These are phyloP conservation scores for Nesogale talazaci DNA, from an alignment of 2,113 vertebrate genomes.

Conservation along the genomic window DNA sequence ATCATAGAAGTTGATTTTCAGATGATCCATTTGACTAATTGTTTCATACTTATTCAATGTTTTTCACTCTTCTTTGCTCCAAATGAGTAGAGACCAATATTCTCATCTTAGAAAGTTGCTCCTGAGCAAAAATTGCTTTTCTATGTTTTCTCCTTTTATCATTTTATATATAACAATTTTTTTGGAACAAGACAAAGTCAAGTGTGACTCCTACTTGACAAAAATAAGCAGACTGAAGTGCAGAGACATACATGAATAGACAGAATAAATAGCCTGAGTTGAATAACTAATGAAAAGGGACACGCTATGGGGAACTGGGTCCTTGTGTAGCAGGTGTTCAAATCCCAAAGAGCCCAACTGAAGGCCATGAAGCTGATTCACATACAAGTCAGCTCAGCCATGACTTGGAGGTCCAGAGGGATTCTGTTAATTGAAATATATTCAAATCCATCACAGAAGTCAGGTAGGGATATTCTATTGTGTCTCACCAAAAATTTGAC, in stretches of 20 bases:
- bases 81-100: too few species aligned
- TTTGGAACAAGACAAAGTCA: not conserved
- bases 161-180: slow-evolving; percentile 12
- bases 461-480: not conserved
- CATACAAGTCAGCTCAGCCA: rapidly evolving
- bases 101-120: too few species aligned
- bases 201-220: not conserved
- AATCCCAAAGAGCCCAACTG: not conserved
- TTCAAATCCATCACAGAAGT: not conserved
- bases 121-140: not conserved
- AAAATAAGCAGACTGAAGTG: not conserved
- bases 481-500: not conserved
- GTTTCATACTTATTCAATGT: too few species aligned
- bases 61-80: too few species aligned
- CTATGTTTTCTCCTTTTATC: slow-evolving; percentile 26
- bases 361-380: not conserved
- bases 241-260: not conserved
- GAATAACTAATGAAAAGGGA: not conserved
- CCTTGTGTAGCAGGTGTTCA: not conserved
- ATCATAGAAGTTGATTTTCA: too few species aligned
- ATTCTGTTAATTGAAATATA: not conserved
- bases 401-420: too few species aligned
- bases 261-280: not conserved
- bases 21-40: too few species aligned
- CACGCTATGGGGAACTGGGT: not conserved